Conservation (phyloP, 2,113 vertebrate species). For the Capreolus pygargus region DNA sequence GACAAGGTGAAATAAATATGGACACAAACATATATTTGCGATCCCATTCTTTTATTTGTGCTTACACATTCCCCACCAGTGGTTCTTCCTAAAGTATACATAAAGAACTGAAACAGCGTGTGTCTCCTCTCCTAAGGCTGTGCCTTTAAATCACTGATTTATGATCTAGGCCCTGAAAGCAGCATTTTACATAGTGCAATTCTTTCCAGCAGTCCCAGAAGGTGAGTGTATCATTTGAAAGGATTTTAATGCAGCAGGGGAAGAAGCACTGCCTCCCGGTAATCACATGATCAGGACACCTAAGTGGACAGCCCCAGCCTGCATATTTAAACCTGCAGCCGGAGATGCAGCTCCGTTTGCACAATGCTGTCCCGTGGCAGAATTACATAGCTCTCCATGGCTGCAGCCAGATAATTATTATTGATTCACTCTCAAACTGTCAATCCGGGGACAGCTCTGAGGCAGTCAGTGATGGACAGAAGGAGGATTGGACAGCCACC, state of each 20-base stretch:
- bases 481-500: constrained; percentile 91
- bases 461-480: constrained; percentile 91
- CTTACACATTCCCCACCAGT: background rate
- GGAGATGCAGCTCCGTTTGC: constrained; percentile 79
- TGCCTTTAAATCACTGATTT: constrained; percentile 48
- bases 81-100: background rate
- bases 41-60: background rate
- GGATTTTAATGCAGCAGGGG: constrained; percentile 57
- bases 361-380: constrained; percentile 82
- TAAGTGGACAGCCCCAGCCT: constrained; percentile 75
- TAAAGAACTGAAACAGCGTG: background rate
- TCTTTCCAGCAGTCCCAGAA: constrained; percentile 53
- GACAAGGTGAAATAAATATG: constrained; percentile 12
- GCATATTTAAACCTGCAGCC: constrained; percentile 82
- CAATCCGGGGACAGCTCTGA: constrained; percentile 87
- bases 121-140: background rate
- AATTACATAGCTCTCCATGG: constrained; percentile 86
- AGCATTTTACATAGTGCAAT: constrained; percentile 64
- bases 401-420: constrained; percentile 96
- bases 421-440: constrained; percentile 95
- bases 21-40: background rate
- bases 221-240: constrained; percentile 62
- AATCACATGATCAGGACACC: constrained; percentile 76
- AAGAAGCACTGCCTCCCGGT: constrained; percentile 56
- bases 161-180: constrained; percentile 52